phyloP scores from a whole-genome alignment of 2,888 invertebrate genomes.

The Electrophaes corylata region DNA sequence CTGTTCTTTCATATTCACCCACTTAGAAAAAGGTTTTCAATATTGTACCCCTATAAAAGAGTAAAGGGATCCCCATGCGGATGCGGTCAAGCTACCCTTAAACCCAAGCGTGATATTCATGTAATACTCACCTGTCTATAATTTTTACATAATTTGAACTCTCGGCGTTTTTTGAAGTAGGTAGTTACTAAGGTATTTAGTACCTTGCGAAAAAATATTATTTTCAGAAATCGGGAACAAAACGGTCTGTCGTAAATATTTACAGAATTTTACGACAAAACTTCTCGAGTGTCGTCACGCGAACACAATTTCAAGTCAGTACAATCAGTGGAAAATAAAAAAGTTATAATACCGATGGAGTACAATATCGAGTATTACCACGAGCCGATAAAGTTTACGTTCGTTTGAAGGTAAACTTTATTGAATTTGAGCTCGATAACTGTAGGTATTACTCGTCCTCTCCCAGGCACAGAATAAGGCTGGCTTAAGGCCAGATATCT shows the following conservation, averaged over 20 bases:
- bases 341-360: slow-evolving; percentile 36
- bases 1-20: slow-evolving; percentile 19
- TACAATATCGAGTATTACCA: slow-evolving; percentile 29
- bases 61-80: slow-evolving; percentile 10
- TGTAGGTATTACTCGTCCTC: slow-evolving; percentile 29
- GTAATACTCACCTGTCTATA: neutral
- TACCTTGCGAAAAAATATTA: slow-evolving; percentile 9
- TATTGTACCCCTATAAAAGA: slow-evolving; percentile 24
- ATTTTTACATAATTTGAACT: slow-evolving; percentile 3
- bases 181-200: neutral
- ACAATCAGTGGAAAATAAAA: slow-evolving; percentile 39
- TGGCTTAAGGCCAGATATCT: slow-evolving; percentile 44
- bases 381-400: slow-evolving; percentile 22
- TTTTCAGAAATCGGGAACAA: slow-evolving; percentile 35
- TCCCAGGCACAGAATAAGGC: slow-evolving; percentile 33
- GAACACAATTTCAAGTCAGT: slow-evolving; percentile 37
- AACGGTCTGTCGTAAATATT: slow-evolving; percentile 38
- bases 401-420: slow-evolving; percentile 38
- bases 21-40: slow-evolving; percentile 24
- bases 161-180: slow-evolving; percentile 1
- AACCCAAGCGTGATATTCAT: slow-evolving; percentile 13
- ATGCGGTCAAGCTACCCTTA: slow-evolving; percentile 23
- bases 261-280: slow-evolving; percentile 36
- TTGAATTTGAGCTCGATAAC: slow-evolving; percentile 41
- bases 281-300: slow-evolving; percentile 36